Percentiles rank a stretch among this genome's conserved stretches.
Evolutionary conservation across 2,113 vertebrate genomes (phyloP).

Genomic region (Rhinopithecus roxellana): DNA sequence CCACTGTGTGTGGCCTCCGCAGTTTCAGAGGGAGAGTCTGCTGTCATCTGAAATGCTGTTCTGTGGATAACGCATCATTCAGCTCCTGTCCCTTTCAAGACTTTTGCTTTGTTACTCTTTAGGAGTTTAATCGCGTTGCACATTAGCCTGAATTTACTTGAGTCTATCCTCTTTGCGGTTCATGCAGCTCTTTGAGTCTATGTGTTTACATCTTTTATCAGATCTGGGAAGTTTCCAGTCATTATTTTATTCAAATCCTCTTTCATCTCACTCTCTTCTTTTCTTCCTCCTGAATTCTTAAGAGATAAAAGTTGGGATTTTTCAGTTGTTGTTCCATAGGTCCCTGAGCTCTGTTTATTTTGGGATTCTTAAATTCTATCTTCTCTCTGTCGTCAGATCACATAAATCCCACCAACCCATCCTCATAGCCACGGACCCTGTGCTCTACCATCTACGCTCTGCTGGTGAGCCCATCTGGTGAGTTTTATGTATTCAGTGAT

Average conservation of each 20-base stretch:
- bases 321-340: no score
- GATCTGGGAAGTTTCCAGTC: not conserved
- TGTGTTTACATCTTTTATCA: not conserved
- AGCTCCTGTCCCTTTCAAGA: not conserved
- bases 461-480: accelerated
- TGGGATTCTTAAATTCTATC: not conserved
- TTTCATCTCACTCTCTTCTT: no score
- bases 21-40: not conserved
- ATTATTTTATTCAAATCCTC: no score
- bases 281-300: not conserved
- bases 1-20: not conserved
- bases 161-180: not conserved
- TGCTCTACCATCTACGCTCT: accelerated
- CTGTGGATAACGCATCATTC: accelerated
- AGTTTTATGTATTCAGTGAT: not conserved
- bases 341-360: accelerated
- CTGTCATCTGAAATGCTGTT: not conserved
- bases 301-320: no score
- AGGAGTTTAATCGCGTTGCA: not conserved
- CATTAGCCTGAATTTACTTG: not conserved
- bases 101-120: no score
- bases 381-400: not conserved
- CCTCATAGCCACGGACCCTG: accelerated
- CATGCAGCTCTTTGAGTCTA: no score
- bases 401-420: accelerated